A percentile compares a stretch with the other conserved stretches of the same genome.
Conservation (phyloP, 2,113 vertebrate species). For the Lophochroa leadbeateri region DNA sequence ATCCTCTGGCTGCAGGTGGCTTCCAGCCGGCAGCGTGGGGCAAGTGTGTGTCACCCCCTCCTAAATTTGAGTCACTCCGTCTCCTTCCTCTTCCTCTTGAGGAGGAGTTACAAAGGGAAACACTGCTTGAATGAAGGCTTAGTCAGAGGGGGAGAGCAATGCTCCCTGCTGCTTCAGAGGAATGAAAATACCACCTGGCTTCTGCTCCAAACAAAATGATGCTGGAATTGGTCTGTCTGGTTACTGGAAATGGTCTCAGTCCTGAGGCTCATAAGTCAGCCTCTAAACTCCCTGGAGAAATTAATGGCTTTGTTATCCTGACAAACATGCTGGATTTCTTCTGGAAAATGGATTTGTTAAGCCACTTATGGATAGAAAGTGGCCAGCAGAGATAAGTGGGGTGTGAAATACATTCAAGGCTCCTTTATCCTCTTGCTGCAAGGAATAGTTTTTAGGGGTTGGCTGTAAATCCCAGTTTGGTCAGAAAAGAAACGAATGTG, state of each 20-base stretch:
- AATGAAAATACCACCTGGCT: constrained; percentile 32
- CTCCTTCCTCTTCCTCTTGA: constrained; percentile 40
- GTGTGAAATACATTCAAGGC: background rate
- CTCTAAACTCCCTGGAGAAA: constrained; percentile 14
- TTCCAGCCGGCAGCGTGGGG: background rate
- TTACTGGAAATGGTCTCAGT: constrained; percentile 34
- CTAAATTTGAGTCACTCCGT: constrained; percentile 22
- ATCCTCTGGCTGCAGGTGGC: background rate
- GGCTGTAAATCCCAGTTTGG: background rate
- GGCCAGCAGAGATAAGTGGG: background rate
- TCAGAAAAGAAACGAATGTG: background rate
- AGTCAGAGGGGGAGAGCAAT: background rate
- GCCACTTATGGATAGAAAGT: background rate
- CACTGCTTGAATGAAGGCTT: background rate
- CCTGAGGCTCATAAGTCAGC: background rate
- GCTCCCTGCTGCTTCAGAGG: background rate
- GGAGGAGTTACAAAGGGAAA: background rate
- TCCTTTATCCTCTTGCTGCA: background rate
- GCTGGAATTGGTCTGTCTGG: background rate
- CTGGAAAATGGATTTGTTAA: background rate
- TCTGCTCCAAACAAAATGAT: constrained; percentile 10
- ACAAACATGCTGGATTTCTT: background rate
- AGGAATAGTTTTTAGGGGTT: background rate
- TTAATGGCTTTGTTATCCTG: background rate
- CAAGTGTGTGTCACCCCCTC: background rate